These are phyloP conservation scores for Cheiracanthium punctorium DNA, from an alignment of 2,888 invertebrate species.

Conservation along the genomic window DNA sequence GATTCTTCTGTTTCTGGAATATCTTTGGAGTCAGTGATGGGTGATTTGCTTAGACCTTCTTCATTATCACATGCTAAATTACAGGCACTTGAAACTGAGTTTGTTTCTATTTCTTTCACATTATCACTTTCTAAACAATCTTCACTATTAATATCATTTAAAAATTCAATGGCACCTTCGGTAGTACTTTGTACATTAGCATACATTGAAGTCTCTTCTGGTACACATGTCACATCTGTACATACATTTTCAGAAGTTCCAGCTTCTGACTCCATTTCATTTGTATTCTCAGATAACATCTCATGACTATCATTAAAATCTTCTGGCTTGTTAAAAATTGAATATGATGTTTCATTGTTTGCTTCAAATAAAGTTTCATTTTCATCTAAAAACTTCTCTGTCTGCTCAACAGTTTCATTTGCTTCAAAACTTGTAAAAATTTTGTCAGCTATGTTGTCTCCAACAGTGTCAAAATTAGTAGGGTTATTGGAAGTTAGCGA, in stretches of 20 bases:
- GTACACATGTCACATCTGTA: not conserved
- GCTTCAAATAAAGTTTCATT: not conserved
- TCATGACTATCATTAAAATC: not conserved
- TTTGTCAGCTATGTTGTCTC: not conserved
- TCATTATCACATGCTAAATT: not conserved
- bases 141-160: too few species aligned
- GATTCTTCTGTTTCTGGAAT: not conserved
- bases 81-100: conserved; percentile 22
- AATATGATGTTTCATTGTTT: not conserved
- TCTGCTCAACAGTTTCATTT: not conserved
- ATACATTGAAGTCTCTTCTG: not conserved
- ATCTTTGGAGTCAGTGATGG: not conserved
- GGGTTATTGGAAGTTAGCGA: not conserved
- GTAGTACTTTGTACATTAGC: too few species aligned
- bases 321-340: not conserved
- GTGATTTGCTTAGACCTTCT: not conserved
- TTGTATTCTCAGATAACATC: not conserved
- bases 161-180: too few species aligned
- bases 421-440: not conserved
- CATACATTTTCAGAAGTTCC: not conserved
- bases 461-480: not conserved
- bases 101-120: not conserved
- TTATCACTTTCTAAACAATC: too few species aligned
- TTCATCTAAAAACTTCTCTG: not conserved
- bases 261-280: not conserved